Conservation (phyloP, 53 echinoderm and acorn worm genomes). For the Holothuria leucospilota region DNA sequence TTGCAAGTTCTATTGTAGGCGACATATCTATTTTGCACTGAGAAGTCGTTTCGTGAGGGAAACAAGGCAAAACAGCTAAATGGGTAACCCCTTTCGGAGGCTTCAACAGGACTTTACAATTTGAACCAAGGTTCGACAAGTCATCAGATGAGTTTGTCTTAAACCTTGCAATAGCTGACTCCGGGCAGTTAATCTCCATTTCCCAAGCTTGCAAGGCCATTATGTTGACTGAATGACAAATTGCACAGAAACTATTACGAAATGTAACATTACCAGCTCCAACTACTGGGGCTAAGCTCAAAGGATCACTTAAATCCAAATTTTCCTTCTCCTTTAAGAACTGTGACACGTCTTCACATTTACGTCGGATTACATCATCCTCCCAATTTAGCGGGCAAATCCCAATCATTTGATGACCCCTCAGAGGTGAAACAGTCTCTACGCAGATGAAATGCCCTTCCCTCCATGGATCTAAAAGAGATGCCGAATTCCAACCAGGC, state of each 20-base stretch:
- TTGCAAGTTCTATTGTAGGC: not conserved
- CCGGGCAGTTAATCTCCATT: slow-evolving; percentile 1
- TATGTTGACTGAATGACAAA: slow-evolving; percentile 4
- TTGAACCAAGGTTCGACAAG: not conserved
- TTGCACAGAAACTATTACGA: slow-evolving; percentile 17
- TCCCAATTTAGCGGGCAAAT: not conserved
- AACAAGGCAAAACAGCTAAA: slow-evolving; percentile 12
- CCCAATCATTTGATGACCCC: slow-evolving; percentile 36
- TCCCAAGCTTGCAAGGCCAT: not conserved
- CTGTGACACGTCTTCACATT: slow-evolving; percentile 17
- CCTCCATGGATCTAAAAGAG: not conserved
- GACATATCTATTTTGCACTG: not conserved
- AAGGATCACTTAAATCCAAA: not conserved
- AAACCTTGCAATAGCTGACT: not conserved
- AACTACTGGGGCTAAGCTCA: not conserved
- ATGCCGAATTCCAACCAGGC: not conserved
- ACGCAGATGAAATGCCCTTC: slow-evolving; percentile 18
- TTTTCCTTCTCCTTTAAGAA: not conserved
- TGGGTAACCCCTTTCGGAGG: not conserved
- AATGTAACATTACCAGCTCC: not conserved
- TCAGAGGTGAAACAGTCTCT: not conserved
- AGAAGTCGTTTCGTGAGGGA: not conserved
- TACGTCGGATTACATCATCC: not conserved
- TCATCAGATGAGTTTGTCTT: not conserved
- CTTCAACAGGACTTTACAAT: not conserved